Conservation (phyloP, 1,140 invertebrate species). For the Gyrodactylus bullatarudis region DNA sequence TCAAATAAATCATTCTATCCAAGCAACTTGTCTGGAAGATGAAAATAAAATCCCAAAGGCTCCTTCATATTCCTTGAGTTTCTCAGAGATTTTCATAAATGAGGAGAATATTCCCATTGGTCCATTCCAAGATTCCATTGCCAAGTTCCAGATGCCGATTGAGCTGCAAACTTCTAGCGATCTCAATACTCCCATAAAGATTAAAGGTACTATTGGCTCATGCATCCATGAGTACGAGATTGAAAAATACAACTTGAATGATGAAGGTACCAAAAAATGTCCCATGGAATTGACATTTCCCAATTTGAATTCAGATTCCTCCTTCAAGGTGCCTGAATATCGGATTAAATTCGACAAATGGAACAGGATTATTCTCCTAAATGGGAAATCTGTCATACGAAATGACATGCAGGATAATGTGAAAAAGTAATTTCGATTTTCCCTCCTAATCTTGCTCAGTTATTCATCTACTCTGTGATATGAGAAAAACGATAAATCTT, state of each 20-base stretch:
- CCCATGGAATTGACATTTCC: neutral
- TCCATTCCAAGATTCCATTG: neutral
- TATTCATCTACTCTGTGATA: no score
- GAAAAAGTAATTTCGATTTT: no score
- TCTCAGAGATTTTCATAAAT: neutral
- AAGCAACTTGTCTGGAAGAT: neutral
- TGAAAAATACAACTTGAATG: neutral
- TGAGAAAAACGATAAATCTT: no score
- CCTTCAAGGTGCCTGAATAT: no score
- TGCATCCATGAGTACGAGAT: neutral
- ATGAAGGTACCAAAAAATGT: neutral
- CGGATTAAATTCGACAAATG: neutral
- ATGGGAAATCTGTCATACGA: neutral
- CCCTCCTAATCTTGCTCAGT: no score
- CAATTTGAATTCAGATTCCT: neutral
- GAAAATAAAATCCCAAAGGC: neutral
- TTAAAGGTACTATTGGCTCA: neutral
- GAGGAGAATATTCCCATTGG: neutral
- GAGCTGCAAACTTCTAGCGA: neutral
- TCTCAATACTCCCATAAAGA: neutral
- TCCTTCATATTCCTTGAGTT: neutral
- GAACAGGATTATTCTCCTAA: neutral
- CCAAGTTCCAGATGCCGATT: neutral
- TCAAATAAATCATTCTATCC: neutral
- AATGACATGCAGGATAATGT: no score